These are phyloP conservation scores for Hipparchia semele DNA, from an alignment of 2,888 invertebrate genomes.

Conservation along the genomic window DNA sequence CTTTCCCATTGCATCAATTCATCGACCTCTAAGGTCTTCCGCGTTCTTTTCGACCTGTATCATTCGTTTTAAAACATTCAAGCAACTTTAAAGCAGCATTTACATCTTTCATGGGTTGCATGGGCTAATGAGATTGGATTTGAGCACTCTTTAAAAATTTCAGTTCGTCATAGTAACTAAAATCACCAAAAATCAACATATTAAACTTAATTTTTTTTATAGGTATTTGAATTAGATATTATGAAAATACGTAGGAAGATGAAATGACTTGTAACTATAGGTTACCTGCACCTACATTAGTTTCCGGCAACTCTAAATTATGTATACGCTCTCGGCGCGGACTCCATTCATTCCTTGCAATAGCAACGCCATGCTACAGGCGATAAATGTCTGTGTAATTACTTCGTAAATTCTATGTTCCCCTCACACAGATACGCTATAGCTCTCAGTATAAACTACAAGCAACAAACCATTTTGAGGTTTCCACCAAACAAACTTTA, in stretches of 20 bases:
- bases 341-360: conserved; percentile 17
- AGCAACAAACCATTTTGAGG: background rate
- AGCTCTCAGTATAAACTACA: background rate
- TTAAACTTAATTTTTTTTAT: too few species aligned
- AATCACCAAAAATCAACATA: background rate
- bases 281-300: background rate
- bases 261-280: background rate
- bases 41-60: too few species aligned
- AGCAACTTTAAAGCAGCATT: too few species aligned
- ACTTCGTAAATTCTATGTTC: conserved; percentile 9
- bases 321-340: background rate
- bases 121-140: too few species aligned
- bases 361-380: conserved; percentile 6
- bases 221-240: background rate
- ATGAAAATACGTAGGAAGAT: background rate
- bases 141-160: too few species aligned
- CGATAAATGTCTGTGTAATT: conserved; percentile 13
- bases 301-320: conserved; percentile 7
- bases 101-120: too few species aligned
- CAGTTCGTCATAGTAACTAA: too few species aligned
- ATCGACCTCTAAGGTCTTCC: too few species aligned
- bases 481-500: too few species aligned
- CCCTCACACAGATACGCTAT: background rate
- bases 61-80: too few species aligned
- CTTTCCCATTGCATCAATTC: too few species aligned